A percentile compares a stretch with the other conserved stretches of the same genome.
Evolutionary conservation across 1,140 invertebrate species (phyloP).

Genomic region (Listronotus bonariensis): DNA sequence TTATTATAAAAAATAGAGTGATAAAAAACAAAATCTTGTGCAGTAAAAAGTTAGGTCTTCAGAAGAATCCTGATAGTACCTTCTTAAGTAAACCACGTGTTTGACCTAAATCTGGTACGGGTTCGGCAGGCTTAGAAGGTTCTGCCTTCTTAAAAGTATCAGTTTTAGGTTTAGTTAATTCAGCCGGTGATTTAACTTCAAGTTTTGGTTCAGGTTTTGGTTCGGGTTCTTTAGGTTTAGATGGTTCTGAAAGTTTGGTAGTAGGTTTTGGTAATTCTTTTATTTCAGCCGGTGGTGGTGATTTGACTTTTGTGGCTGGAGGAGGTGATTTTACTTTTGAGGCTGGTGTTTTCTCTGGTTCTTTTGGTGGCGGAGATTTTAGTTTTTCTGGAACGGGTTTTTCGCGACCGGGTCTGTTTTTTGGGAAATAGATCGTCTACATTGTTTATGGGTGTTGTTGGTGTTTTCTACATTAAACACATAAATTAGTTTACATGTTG

Average conservation of each 20-base stretch:
- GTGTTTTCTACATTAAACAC: conserved; percentile 51
- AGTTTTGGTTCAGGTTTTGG: conserved; percentile 29
- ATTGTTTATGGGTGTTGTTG: conserved; percentile 57
- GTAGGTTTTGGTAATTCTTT: conserved; percentile 47
- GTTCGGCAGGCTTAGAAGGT: conserved; percentile 38
- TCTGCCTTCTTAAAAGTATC: conserved; percentile 44
- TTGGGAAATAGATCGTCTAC: conserved; percentile 52
- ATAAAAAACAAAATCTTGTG: conserved; percentile 1
- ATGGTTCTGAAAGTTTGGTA: conserved; percentile 44
- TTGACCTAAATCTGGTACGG: conserved; percentile 29
- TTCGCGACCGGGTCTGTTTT: conserved; percentile 50
- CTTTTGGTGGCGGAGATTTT: conserved; percentile 41
- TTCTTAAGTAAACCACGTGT: conserved; percentile 34
- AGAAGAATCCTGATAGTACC: conserved; percentile 21
- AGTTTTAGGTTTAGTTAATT: conserved; percentile 48
- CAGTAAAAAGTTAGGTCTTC: not conserved
- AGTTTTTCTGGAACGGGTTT: conserved; percentile 55
- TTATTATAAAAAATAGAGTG: not conserved
- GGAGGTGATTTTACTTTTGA: conserved; percentile 41
- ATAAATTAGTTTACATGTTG: not conserved
- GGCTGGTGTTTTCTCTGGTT: conserved; percentile 9
- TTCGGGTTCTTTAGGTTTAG: conserved; percentile 46
- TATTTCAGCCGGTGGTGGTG: conserved; percentile 41
- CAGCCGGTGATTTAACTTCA: conserved; percentile 40
- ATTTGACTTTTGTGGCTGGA: conserved; percentile 47